These are phyloP conservation scores for Stegodyphus dumicola DNA, from an alignment of 1,140 invertebrate genomes.

Conservation along the genomic window DNA sequence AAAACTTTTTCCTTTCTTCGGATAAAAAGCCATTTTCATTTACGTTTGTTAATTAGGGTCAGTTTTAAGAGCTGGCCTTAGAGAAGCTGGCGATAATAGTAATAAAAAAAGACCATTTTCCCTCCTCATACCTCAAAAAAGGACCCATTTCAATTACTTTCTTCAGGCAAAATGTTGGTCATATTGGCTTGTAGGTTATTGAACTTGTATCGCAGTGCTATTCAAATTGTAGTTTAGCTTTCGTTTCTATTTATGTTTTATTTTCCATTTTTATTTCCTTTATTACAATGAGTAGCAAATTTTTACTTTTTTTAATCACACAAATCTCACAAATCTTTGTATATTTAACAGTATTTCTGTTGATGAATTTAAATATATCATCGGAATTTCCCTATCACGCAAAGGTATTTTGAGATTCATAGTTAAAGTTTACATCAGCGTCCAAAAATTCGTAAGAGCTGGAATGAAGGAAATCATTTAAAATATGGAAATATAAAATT, in stretches of 20 bases:
- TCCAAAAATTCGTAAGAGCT: no score
- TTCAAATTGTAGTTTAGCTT: neutral
- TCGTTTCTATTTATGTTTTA: neutral
- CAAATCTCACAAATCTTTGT: no score
- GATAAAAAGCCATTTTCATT: slow-evolving; percentile 25
- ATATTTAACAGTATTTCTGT: no score
- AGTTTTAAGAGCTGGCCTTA: neutral
- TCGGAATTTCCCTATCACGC: no score
- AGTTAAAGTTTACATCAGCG: no score
- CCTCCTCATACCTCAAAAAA: neutral
- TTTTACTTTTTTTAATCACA: no score
- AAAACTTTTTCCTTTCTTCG: neutral
- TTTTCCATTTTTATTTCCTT: neutral
- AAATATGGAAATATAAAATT: no score
- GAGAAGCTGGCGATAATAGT: neutral
- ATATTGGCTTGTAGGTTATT: slow-evolving; percentile 7
- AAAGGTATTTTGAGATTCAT: no score
- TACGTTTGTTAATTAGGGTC: slow-evolving; percentile 35
- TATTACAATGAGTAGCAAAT: no score
- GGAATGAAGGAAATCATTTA: no score
- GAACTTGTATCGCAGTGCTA: neutral
- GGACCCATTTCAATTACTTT: neutral
- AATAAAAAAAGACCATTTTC: no score
- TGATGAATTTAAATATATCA: no score
- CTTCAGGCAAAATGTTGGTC: neutral